These are phyloP conservation scores for Pachliopta kotzebuea DNA, from an alignment of 2,888 invertebrate species.

Conservation along the genomic window DNA sequence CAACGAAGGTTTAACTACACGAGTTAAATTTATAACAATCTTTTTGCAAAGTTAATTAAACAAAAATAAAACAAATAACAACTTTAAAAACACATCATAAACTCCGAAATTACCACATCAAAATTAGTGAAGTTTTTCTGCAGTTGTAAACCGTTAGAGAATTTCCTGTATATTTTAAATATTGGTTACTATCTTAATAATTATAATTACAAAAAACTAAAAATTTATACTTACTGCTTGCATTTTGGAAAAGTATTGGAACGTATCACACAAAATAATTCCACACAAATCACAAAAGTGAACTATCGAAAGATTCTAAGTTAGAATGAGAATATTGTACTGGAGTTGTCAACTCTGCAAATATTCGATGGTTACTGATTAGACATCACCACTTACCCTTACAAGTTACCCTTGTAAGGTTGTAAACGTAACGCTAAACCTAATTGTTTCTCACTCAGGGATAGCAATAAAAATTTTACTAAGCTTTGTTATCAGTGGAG, in stretches of 20 bases:
- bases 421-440: slow-evolving; percentile 7
- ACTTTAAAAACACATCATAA: not conserved
- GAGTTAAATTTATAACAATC: not conserved
- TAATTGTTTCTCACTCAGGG: slow-evolving; percentile 16
- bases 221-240: not conserved
- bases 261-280: not conserved
- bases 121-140: not conserved
- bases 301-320: not conserved
- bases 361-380: slow-evolving; percentile 16
- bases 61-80: not conserved
- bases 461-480: slow-evolving; percentile 16
- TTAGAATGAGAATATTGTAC: not conserved
- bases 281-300: not conserved
- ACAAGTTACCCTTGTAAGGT: slow-evolving; percentile 20
- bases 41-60: not conserved
- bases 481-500: slow-evolving; percentile 14
- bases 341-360: slow-evolving; percentile 7
- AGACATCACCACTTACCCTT: not conserved
- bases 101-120: not conserved
- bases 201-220: not conserved
- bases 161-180: not conserved
- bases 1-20: not conserved
- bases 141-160: not conserved
- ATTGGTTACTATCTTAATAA: not conserved
- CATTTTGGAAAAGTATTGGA: not conserved